Base-by-base conservation (phyloP, 2,113 vertebrate genomes). In the Rhombomys opimus region DNA sequence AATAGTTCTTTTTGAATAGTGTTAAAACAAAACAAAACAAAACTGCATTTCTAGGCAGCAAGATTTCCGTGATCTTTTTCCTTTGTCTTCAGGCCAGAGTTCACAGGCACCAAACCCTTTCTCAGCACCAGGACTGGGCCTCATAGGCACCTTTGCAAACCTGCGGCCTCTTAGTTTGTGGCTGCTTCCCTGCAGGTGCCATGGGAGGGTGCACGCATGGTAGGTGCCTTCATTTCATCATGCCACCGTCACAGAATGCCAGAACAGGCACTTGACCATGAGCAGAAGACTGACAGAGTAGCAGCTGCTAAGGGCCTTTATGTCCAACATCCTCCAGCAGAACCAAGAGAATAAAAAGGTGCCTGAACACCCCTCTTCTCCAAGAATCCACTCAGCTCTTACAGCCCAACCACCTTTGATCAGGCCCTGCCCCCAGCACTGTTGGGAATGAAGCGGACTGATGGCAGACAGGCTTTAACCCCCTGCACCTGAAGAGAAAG, bases 1-100 rank as follows among this genome's bases (percentile, higher is more conserved):
- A 85, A 91, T 2, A 65, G 70, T 81, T 86, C 35, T 95, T 91
- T 93, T 35, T 86, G 94, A 90, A 67, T 35, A 91, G 50, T 75
- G n/a, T 75, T 65, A 25, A 30, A 41, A 85, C 15, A 57, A 46
- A 57, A 57, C 15, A 57, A 57, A 57, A 57, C 12, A 10, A 57
- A 57, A 75, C 30, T 86, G 11, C 27, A 90, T 87, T 75, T 25
- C 14, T 52, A n/a, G 38, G 65, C 54, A 67, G 65, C 35, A 93
- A 92, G 50, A 91, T 72, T 94, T 18, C 57, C 35, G 38, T 76
- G 38, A 78, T 67, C 46, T 20, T 77, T 87, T 88, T 87, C 61
- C 41, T 94, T 78, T 92, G 76, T 52, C 14, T 93, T 10, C n/a
- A 81, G 70, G 30, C 13, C 61, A 41, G n/a, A 50, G 5, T 89